Percentiles rank a stretch among this genome's conserved stretches.
Evolutionary conservation across 2,888 invertebrate species (phyloP).

Genomic region (Aleiodes alternator): DNA sequence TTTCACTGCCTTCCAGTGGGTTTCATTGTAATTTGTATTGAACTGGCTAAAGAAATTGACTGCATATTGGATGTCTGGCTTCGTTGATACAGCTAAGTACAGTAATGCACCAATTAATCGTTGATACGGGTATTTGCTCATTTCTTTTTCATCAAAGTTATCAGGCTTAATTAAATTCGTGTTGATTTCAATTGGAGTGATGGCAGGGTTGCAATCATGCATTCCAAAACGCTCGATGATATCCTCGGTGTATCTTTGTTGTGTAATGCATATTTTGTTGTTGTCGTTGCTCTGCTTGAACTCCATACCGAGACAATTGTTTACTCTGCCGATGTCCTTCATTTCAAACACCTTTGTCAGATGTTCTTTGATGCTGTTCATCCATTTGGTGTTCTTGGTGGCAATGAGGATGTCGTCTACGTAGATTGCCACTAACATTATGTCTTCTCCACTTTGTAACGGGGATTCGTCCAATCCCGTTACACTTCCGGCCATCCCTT

Average conservation of each 20-base stretch:
- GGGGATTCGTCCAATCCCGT: too few species aligned
- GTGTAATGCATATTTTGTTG: background rate
- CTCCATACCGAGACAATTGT: background rate
- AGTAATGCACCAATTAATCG: conserved; percentile 38
- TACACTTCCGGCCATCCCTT: too few species aligned
- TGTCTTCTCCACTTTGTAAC: background rate
- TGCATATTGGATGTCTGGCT: conserved; percentile 43
- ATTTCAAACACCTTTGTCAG: background rate
- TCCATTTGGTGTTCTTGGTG: background rate
- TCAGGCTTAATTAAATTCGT: background rate
- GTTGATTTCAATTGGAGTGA: background rate
- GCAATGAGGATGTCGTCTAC: conserved; percentile 4
- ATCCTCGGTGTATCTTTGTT: background rate
- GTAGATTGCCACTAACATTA: background rate
- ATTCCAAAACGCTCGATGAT: background rate
- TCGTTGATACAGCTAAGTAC: conserved; percentile 42
- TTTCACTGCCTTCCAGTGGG: conserved; percentile 56
- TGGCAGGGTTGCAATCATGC: background rate
- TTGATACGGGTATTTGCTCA: conserved; percentile 44
- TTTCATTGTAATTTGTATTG: conserved; percentile 48
- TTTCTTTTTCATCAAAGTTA: background rate
- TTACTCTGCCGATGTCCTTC: background rate
- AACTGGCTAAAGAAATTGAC: conserved; percentile 48
- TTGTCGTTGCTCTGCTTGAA: background rate
- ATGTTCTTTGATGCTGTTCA: background rate